Base-by-base conservation (phyloP, 2,797 vertebrate species). In the Decapterus maruadsi region DNA sequence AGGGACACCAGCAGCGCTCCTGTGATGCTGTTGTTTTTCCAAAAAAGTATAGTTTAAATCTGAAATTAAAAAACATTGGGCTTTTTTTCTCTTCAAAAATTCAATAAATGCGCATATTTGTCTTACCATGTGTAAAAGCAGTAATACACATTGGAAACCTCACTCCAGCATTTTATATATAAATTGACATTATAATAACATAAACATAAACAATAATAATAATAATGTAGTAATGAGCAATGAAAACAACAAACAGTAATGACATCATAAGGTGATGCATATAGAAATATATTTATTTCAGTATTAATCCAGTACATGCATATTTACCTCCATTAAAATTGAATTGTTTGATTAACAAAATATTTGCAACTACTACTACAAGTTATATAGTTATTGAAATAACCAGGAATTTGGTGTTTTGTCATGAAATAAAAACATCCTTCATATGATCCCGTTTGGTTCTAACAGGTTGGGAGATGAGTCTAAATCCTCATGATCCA, bases 211-310 rank as follows among this genome's bases (percentile, higher is more conserved):
- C 31, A 34, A 34, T 34, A 34, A 50, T 8, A 17, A 6, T 10
- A 31, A 31, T 6, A n/a, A 19, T 40, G 4, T 11, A 51, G 31
- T 10, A 46, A 54, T 22, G 7, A 78, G 31, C 8, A 46, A 54
- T 22, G 7, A 78, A 19, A 72, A 68, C 16, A 5, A 1, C 31
- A 34, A 34, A 34, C 31, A 76, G 38, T 6, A 50, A 61, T 75
- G n/a, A 76, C 42, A 64, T 57, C 42, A 76, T 48, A 80, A 69
- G 62, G 4, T 2, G 12, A 67, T 38, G 56, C 12, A 57, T 68
- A 22, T 62, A 86, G 48, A 68, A 81, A 90, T 84, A 72, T 61
- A 78, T 92, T 87, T 87, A 85, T 86, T 81, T 72, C n/a, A 77
- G 42, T 74, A 64, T 78, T 48, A 70, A 63, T 86, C 31, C 56